phyloP scores from a whole-genome alignment of 1,140 invertebrate genomes.

The Dendrolimus punctatus region DNA sequence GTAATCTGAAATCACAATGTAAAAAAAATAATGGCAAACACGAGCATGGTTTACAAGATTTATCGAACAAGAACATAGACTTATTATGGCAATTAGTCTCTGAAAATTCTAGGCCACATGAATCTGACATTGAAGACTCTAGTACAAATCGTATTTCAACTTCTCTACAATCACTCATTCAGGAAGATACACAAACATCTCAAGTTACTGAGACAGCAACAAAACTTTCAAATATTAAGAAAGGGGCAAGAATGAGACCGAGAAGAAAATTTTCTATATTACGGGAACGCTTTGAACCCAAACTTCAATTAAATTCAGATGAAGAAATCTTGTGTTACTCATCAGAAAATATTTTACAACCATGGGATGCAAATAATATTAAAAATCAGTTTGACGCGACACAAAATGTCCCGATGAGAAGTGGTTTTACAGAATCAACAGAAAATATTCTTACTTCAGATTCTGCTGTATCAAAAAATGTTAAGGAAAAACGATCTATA shows the following conservation, averaged over 20 bases:
- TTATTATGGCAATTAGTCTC: conserved; percentile 66
- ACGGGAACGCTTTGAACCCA: conserved; percentile 75
- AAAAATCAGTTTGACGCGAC: conserved; percentile 39
- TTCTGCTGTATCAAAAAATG: conserved; percentile 41
- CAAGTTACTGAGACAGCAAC: conserved; percentile 24
- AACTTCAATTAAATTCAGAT: conserved; percentile 59
- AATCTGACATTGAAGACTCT: conserved; percentile 41
- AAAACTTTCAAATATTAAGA: conserved; percentile 55
- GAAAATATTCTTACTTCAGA: conserved; percentile 18
- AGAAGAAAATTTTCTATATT: conserved; percentile 75
- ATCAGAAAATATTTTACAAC: conserved; percentile 36
- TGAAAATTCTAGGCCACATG: conserved; percentile 45
- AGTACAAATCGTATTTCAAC: conserved; percentile 53
- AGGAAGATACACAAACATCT: conserved; percentile 46
- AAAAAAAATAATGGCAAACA: conserved; percentile 41
- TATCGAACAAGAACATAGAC: conserved; percentile 67
- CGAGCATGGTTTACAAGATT: conserved; percentile 44
- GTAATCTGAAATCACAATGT: conserved; percentile 28
- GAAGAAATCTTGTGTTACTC: conserved; percentile 61
- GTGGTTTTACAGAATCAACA: too few relatives aligned
- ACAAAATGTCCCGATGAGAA: too few relatives aligned
- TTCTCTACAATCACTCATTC: conserved; percentile 64
- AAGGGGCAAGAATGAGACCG: conserved; percentile 59
- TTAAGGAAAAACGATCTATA: conserved; percentile 72
- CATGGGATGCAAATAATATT: conserved; percentile 33